Conservation (phyloP, 2,113 vertebrate genomes). For the Neoarius graeffei region DNA sequence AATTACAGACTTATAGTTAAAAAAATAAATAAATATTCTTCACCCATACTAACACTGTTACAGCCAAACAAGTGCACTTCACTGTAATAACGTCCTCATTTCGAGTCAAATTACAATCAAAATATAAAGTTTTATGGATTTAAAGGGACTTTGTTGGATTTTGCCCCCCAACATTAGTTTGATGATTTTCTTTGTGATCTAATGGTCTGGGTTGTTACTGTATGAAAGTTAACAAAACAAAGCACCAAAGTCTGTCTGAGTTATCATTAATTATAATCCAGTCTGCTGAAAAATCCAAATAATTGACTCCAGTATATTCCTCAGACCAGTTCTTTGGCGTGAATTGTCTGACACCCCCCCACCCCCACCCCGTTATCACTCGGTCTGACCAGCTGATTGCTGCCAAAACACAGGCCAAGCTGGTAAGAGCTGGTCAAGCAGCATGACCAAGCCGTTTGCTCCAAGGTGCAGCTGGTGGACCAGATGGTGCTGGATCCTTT, state of each 20-base stretch:
- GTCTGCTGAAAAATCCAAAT: neutral
- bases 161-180: neutral
- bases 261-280: neutral
- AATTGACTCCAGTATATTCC: too few species aligned
- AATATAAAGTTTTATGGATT: neutral
- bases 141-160: neutral
- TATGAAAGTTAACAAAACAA: neutral
- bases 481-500: neutral
- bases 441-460: neutral
- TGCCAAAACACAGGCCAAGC: conserved; percentile 17
- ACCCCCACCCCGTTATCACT: neutral
- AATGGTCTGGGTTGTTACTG: neutral
- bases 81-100: neutral
- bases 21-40: neutral
- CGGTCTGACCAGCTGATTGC: neutral
- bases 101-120: neutral
- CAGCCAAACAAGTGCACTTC: neutral
- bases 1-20: too few species aligned
- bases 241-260: neutral
- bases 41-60: neutral
- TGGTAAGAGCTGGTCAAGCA: conserved; percentile 11
- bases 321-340: neutral
- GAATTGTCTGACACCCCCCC: neutral
- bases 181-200: neutral
- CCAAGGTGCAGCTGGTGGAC: conserved; percentile 7